Evolutionary conservation across 2,797 vertebrate species (phyloP).

Genomic region (Pogoniulus pusillus): DNA sequence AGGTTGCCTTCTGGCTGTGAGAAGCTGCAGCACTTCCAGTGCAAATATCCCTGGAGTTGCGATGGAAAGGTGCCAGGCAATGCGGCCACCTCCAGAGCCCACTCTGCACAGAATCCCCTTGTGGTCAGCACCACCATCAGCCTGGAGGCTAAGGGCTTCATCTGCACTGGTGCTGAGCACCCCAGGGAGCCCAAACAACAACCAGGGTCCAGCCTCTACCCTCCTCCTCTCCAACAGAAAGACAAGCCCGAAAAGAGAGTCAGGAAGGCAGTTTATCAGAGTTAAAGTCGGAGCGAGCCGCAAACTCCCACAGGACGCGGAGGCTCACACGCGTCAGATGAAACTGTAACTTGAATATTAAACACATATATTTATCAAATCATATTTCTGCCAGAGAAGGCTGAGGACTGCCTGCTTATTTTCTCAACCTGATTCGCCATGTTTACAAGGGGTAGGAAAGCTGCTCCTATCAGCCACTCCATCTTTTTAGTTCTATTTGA

Average conservation of each 20-base stretch:
- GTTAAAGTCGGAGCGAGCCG: conserved; percentile 21
- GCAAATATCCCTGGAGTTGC: not conserved
- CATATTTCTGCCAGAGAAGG: conserved; percentile 23
- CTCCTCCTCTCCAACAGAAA: conserved; percentile 24
- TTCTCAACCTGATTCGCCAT: conserved; percentile 43
- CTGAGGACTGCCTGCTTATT: not conserved
- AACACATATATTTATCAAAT: conserved; percentile 48
- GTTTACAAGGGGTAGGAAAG: conserved; percentile 41
- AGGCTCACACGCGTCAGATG: conserved; percentile 44
- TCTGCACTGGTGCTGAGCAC: not conserved
- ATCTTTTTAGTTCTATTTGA: conserved; percentile 33
- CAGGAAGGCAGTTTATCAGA: conserved; percentile 26
- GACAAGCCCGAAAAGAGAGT: conserved; percentile 37
- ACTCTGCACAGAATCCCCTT: accelerated
- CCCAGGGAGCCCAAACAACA: not conserved
- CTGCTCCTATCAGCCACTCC: not conserved
- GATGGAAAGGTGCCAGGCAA: not conserved
- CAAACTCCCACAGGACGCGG: conserved; percentile 2
- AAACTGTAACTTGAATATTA: conserved; percentile 48
- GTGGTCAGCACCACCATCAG: not conserved
- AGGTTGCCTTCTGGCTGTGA: not conserved
- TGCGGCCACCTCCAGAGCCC: not conserved
- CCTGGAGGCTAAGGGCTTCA: not conserved
- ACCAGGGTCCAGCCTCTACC: not conserved
- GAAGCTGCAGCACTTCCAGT: not conserved